Percentiles rank a stretch among this genome's conserved stretches.
Evolutionary conservation across 2,888 invertebrate species (phyloP).

Genomic region (Stictocephala bisonia): DNA sequence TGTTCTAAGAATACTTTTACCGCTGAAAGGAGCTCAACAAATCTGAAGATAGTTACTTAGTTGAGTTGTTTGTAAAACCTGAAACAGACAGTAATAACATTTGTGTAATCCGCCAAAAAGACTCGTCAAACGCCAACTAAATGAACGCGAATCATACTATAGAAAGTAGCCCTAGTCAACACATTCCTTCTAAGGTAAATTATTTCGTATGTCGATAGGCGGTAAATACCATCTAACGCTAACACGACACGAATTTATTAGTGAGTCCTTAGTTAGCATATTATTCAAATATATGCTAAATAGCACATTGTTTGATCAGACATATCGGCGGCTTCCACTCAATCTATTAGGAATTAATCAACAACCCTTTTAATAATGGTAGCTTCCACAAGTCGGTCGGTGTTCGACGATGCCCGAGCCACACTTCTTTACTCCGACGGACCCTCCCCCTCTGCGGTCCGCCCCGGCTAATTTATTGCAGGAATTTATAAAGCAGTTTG

Average conservation of each 20-base stretch:
- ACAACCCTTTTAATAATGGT: slow-evolving; percentile 39
- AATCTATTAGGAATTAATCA: slow-evolving; percentile 46
- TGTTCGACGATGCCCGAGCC: neutral
- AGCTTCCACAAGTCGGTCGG: neutral
- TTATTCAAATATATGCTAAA: slow-evolving; percentile 46
- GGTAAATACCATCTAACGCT: no score
- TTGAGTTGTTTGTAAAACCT: neutral
- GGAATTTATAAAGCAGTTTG: slow-evolving; percentile 38
- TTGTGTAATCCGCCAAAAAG: no score
- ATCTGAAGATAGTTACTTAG: neutral
- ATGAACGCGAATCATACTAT: no score
- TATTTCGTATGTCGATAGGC: no score
- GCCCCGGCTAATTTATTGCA: slow-evolving; percentile 23
- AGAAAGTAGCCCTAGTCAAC: no score
- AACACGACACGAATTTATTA: slow-evolving; percentile 46
- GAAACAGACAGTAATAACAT: neutral
- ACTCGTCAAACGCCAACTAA: no score
- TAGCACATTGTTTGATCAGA: slow-evolving; percentile 43
- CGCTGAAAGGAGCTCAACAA: no score
- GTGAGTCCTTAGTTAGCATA: slow-evolving; percentile 37
- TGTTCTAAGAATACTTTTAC: no score
- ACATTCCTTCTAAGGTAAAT: no score
- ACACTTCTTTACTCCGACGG: no score
- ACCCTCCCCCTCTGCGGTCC: no score
- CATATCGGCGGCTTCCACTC: slow-evolving; percentile 23